Evolutionary conservation across 2,888 invertebrate species (phyloP).

Genomic region (Ypsolopha scabrella): DNA sequence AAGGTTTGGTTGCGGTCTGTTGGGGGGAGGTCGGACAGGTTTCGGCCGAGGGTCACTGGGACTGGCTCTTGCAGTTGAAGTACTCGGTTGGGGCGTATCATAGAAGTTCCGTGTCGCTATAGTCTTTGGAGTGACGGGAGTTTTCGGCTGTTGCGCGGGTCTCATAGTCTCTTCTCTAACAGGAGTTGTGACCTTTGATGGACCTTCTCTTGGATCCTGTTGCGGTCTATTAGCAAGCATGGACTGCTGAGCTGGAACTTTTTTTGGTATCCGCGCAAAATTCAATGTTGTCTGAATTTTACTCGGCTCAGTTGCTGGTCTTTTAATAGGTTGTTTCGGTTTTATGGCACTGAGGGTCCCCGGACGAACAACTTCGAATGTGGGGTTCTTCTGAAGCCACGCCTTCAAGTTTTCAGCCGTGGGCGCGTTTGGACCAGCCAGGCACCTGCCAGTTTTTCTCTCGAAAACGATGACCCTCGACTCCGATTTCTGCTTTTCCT

Average conservation of each 20-base stretch:
- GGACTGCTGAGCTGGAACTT: slow-evolving; percentile 24
- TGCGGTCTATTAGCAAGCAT: slow-evolving; percentile 7
- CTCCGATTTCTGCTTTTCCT: slow-evolving; percentile 45
- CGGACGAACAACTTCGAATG: slow-evolving; percentile 85
- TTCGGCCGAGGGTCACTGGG: slow-evolving; percentile 31
- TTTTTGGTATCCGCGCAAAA: slow-evolving; percentile 50
- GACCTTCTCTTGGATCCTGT: slow-evolving; percentile 18
- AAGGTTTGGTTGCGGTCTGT: slow-evolving; percentile 27
- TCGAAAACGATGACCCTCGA: slow-evolving; percentile 84
- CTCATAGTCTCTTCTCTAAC: slow-evolving; percentile 28
- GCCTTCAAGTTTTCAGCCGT: slow-evolving; percentile 81
- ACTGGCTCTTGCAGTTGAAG: slow-evolving; percentile 27
- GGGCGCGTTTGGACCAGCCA: slow-evolving; percentile 86
- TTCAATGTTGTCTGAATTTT: slow-evolving; percentile 64
- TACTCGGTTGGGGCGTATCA: slow-evolving; percentile 42
- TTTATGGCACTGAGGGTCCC: slow-evolving; percentile 64
- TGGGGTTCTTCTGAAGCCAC: slow-evolving; percentile 90
- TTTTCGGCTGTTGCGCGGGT: slow-evolving; percentile 22
- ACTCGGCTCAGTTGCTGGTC: slow-evolving; percentile 26
- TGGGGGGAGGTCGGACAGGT: slow-evolving; percentile 24
- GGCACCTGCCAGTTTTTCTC: slow-evolving; percentile 78
- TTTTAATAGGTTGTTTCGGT: slow-evolving; percentile 42
- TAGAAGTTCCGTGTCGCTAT: slow-evolving; percentile 10
- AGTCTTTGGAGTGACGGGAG: slow-evolving; percentile 18
- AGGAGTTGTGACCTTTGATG: slow-evolving; percentile 24